Evolutionary conservation across 2,797 vertebrate species (phyloP).

Genomic region (Mallotus villosus): DNA sequence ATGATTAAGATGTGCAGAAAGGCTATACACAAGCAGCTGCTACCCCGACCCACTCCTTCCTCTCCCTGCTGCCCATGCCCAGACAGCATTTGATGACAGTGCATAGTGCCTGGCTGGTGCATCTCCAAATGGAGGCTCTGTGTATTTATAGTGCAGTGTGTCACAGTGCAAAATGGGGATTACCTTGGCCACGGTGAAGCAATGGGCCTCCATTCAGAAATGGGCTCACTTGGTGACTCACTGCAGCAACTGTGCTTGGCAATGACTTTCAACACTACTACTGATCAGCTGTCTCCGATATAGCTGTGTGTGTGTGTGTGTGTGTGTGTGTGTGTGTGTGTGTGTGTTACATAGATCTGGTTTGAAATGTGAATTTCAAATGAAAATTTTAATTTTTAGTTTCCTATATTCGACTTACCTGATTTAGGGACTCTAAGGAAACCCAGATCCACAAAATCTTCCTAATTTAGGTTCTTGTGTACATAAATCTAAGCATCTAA

Average conservation of each 20-base stretch:
- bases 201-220: conserved; percentile 69
- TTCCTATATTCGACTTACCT: no score
- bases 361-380: background rate
- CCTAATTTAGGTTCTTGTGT: no score
- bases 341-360: background rate
- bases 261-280: conserved; percentile 43
- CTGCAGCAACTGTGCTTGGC: conserved; percentile 32
- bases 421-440: no score
- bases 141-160: conserved; percentile 76
- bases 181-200: conserved; percentile 68
- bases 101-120: conserved; percentile 39
- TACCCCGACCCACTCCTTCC: conserved; percentile 29
- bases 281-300: conserved; percentile 9
- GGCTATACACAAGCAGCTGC: conserved; percentile 58
- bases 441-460: no score
- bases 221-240: conserved; percentile 63
- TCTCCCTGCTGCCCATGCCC: conserved; percentile 44
- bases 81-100: conserved; percentile 68
- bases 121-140: conserved; percentile 61
- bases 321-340: background rate
- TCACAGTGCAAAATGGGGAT: conserved; percentile 70
- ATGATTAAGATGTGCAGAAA: conserved; percentile 5
- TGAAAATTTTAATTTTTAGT: no score
- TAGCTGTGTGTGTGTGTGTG: background rate
- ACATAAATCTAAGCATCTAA: no score